Percentiles rank a stretch among this genome's conserved stretches.
Conservation (phyloP, 2,797 vertebrate genomes). For the Neoniphon sammara region DNA sequence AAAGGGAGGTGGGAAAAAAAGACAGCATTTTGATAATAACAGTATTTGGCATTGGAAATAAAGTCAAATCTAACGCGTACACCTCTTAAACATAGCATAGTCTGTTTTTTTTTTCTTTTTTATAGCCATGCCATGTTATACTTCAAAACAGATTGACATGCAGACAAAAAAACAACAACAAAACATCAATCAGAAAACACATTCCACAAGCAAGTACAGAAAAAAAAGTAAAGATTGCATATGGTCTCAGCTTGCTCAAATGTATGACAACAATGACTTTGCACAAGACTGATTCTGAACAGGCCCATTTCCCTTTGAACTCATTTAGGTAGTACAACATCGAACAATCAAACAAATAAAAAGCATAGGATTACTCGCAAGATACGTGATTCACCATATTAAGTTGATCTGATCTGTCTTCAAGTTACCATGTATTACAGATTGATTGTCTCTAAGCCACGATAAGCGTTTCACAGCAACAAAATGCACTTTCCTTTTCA, state of each 20-base stretch:
- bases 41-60: conserved; percentile 64
- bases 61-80: conserved; percentile 26
- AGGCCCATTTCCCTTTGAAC: not conserved
- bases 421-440: conserved; percentile 12
- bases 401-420: not conserved
- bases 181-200: conserved; percentile 26
- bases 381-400: not conserved
- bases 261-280: not conserved
- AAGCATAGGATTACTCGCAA: not conserved
- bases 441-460: conserved; percentile 68
- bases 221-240: conserved; percentile 17
- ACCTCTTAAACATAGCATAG: conserved; percentile 32
- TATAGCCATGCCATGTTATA: conserved; percentile 30
- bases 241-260: conserved; percentile 7
- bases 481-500: conserved; percentile 20
- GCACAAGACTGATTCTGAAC: conserved; percentile 3
- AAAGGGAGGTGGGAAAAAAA: conserved; percentile 7
- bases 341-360: not conserved
- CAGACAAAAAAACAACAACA: conserved; percentile 39
- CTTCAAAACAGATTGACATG: conserved; percentile 56
- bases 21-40: conserved; percentile 40
- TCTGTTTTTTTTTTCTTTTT: conserved; percentile 13
- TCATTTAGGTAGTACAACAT: conserved; percentile 34
- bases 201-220: conserved; percentile 16
- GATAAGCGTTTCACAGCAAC: conserved; percentile 53